A percentile compares a stretch with the other conserved stretches of the same genome.
These are phyloP conservation scores for Anoplophora glabripennis DNA, from an alignment of 1,140 invertebrate species.

Conservation along the genomic window DNA sequence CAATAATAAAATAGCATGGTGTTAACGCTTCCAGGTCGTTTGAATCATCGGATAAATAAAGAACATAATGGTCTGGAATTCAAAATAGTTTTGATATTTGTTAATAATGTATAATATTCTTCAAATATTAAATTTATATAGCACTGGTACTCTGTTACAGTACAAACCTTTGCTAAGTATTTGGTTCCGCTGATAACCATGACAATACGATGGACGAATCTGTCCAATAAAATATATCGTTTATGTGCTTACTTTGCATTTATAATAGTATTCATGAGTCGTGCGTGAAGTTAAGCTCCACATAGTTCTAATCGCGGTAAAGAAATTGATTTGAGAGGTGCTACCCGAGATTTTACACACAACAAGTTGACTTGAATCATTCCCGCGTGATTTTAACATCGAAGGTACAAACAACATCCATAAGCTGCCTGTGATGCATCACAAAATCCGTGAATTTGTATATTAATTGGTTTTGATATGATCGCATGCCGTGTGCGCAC, in stretches of 20 bases:
- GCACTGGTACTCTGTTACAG: too few relatives aligned
- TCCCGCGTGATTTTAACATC: slow-evolving; percentile 10
- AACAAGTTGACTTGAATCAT: slow-evolving; percentile 23
- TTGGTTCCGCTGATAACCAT: too few relatives aligned
- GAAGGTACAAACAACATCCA: slow-evolving; percentile 36
- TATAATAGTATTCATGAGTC: slow-evolving; percentile 6
- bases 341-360: slow-evolving; percentile 31
- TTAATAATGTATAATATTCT: slow-evolving; percentile 33
- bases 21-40: slow-evolving; percentile 36
- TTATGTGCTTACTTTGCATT: too few relatives aligned
- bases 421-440: slow-evolving; percentile 41
- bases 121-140: too few relatives aligned
- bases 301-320: slow-evolving; percentile 32
- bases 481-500: not conserved
- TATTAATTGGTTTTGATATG: not conserved
- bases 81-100: slow-evolving; percentile 38
- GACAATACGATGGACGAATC: too few relatives aligned
- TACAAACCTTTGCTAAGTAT: slow-evolving; percentile 29
- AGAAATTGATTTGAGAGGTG: slow-evolving; percentile 32
- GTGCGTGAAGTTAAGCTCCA: slow-evolving; percentile 20
- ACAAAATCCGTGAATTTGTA: slow-evolving; percentile 34
- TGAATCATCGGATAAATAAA: slow-evolving; percentile 29
- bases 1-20: slow-evolving; percentile 43
- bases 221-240: too few relatives aligned
- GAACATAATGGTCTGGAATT: slow-evolving; percentile 34